Evolutionary conservation across 2,888 invertebrate genomes (phyloP), one percentile per base, ranked within the genome.

Genomic region (Pimpla rufipes): DNA sequence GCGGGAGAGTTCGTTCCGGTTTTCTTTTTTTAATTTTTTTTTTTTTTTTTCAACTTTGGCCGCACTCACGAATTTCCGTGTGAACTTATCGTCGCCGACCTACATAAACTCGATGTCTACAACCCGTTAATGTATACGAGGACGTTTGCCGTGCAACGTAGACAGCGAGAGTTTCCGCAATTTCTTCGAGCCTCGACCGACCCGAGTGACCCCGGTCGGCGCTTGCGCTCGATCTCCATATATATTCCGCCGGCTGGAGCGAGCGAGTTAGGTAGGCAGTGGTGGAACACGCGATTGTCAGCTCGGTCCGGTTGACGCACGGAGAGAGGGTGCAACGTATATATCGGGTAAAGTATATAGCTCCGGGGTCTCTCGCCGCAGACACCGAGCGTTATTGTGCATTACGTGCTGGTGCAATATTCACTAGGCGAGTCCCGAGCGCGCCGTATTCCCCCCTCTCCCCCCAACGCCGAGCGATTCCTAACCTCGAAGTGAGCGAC

Each of bases 381-480:
- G 67, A 45, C 67, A 57, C 66, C 29, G 42, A 67, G 67, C 40
- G 57, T 67, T 76, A 76, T 76, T 67, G 67, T 66, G 35, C 47
- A 57, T 67, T 59, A 66, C 73, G 57, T 57, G 35, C 29, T 64
- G 10, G 66, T 79, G 66, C 52, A 79, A 79, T 79, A 79, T 79
- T 79, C 73, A 13, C 55, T 50, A 18, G 45, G 37, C 37, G 23
- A 66, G 23, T 18, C 16, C 13, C 45, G 8, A 52, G 29, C 29
- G 3, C 5, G 3, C 29, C 29, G 29, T 5, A 5, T 29, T 29
- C 29, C 29, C 29, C 3, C 2, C 29, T 29, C 3, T 29, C 29
- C 3, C 5, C 5, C 29, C 29, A 2, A 5, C 29, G 29, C 29
- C 29, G 23, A 23, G 21, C 18, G 18, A 18, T 50, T 18, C 50